Conservation (phyloP, 2,113 vertebrate species). For the Scopus umbretta region DNA sequence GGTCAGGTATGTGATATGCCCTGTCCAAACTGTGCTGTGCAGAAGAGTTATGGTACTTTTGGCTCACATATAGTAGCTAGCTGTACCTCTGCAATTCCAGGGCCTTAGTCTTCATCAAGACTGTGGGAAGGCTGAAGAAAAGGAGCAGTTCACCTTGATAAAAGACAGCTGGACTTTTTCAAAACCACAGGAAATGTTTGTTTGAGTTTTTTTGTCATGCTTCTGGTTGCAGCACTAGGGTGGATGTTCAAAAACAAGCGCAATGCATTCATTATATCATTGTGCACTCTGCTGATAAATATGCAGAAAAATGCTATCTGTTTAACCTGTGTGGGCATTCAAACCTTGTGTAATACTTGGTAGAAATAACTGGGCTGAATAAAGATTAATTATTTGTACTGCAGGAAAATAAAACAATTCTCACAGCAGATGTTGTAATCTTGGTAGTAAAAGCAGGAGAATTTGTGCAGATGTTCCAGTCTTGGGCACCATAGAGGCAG, state of each 20-base stretch:
- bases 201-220: neutral
- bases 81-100: neutral
- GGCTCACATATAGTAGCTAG: neutral
- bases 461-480: neutral
- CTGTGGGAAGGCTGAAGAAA: neutral
- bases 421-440: constrained; percentile 32
- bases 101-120: neutral
- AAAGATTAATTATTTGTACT: neutral
- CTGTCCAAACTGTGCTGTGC: neutral
- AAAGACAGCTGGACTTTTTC: neutral
- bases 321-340: constrained; percentile 18
- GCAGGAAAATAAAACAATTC: constrained; percentile 28
- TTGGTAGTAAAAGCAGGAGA: neutral
- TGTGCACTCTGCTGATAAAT: neutral
- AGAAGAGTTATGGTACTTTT: neutral
- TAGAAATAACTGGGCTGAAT: constrained; percentile 17
- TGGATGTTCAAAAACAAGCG: neutral
- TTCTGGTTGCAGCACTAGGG: neutral
- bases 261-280: neutral
- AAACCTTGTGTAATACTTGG: neutral
- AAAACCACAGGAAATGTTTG: neutral
- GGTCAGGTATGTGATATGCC: neutral
- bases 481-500: neutral
- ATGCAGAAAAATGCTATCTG: neutral
- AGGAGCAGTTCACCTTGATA: neutral